phyloP scores from a whole-genome alignment of 2,113 vertebrate species.

The Eurypyga helias region DNA sequence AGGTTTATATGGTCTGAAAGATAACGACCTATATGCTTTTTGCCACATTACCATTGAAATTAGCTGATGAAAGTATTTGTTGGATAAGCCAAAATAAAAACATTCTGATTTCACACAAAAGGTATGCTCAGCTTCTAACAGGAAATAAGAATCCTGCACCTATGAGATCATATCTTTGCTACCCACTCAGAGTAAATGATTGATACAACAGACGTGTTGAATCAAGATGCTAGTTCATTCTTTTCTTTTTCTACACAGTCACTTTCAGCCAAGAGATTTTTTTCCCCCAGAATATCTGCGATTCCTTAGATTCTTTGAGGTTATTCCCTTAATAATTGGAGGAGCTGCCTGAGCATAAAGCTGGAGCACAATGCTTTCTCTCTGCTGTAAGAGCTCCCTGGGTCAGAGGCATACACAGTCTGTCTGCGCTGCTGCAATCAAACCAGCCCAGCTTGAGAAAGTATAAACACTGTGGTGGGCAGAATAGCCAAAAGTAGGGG shows the following conservation, averaged over 20 bases:
- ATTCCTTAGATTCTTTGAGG: conserved; percentile 69
- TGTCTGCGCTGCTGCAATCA: not conserved
- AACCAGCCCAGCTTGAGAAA: not conserved
- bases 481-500: not conserved
- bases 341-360: not conserved
- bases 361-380: not conserved
- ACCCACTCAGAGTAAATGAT: conserved; percentile 10
- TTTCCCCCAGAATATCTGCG: conserved; percentile 48
- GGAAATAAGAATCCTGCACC: conserved; percentile 9
- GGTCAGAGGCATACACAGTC: not conserved
- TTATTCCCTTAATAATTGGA: conserved; percentile 46
- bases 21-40: not conserved
- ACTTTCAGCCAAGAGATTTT: conserved; percentile 33
- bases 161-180: conserved; percentile 53
- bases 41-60: not conserved
- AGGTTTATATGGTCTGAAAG: not conserved
- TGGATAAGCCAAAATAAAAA: conserved; percentile 50
- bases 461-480: not conserved
- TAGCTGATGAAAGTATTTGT: not conserved
- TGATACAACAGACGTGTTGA: conserved; percentile 25
- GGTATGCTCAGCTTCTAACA: not conserved
- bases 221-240: conserved; percentile 35
- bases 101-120: conserved; percentile 27
- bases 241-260: not conserved
- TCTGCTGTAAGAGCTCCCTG: not conserved